Base-by-base conservation (phyloP, 2,113 vertebrate genomes). In the Sceloporus undulatus region DNA sequence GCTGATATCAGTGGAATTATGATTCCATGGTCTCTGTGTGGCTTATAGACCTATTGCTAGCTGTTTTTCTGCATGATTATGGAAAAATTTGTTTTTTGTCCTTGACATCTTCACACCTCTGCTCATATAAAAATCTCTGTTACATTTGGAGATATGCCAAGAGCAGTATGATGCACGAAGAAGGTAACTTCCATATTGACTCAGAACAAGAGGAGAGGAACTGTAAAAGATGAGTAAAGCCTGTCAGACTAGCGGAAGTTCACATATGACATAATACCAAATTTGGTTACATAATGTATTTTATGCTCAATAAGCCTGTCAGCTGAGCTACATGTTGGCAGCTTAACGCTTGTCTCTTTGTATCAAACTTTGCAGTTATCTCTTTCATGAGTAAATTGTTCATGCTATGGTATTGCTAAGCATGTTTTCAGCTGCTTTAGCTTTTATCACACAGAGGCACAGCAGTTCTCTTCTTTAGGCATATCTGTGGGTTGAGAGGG, bases 321-420 rank as follows among this genome's bases (percentile, higher is more conserved):
- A 87, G 93, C 87, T 92, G 90, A 94, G 86, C 79, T 94, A 75
- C 86, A 29, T 42, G 40, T 75, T 79, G 90, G 85, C 94, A 93
- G 90, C 0, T 6, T 93, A 93, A 93, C 0, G 11, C 92, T 93
- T 96, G 94, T 94, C 93, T 93, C 83, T 95, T 92, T 91, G 70
- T 85, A 90, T 95, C 93, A 92, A 93, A 88, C 82, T 94, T 93
- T 89, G 93, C 90, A 90, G 85, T 86, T 91, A 21, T 93, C 80
- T 92, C 92, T 95, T 91, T 95, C 91, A 88, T 92, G 90, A 2
- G 88, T 71, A 91, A 94, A 90, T 91, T 90, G 88, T 84, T 96
- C 0, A 0, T 9, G 56, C 90, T 84, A 19, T 90, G 90, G 80
- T 82, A 0, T 40, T 62, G 83, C 85, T 88, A 89, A 90, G 78